These are phyloP conservation scores for Neotoma lepida DNA, from an alignment of 2,113 vertebrate species.

Conservation along the genomic window DNA sequence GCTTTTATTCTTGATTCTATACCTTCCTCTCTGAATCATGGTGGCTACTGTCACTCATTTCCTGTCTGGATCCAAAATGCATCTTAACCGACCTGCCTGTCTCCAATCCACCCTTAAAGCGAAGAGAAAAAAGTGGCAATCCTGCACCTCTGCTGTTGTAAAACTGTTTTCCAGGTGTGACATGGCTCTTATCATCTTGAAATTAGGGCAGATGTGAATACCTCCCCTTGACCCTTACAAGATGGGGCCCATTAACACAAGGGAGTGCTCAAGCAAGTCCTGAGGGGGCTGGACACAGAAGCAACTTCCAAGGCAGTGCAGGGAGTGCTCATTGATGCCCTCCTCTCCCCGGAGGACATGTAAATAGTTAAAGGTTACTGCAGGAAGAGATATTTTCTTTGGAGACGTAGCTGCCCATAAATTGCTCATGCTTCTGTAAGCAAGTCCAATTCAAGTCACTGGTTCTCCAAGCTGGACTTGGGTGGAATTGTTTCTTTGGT, in stretches of 20 bases:
- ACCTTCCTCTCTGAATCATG: background rate
- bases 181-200: background rate
- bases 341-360: background rate
- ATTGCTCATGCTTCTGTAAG: background rate
- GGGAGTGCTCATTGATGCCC: too few species aligned
- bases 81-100: background rate
- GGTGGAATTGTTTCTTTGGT: background rate
- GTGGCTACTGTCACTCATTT: background rate
- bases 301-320: background rate
- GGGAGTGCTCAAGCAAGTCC: background rate
- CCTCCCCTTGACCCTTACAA: background rate
- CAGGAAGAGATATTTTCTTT: background rate
- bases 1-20: background rate
- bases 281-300: background rate
- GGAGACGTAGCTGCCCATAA: background rate
- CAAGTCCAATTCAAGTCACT: background rate
- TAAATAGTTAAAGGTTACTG: background rate
- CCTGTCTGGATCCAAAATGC: background rate
- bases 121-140: background rate
- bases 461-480: background rate
- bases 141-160: background rate
- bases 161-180: background rate
- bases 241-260: background rate
- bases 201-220: background rate
- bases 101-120: background rate